phyloP scores from a whole-genome alignment of 1,140 invertebrate genomes.

The Drosophila lacteicornis region DNA sequence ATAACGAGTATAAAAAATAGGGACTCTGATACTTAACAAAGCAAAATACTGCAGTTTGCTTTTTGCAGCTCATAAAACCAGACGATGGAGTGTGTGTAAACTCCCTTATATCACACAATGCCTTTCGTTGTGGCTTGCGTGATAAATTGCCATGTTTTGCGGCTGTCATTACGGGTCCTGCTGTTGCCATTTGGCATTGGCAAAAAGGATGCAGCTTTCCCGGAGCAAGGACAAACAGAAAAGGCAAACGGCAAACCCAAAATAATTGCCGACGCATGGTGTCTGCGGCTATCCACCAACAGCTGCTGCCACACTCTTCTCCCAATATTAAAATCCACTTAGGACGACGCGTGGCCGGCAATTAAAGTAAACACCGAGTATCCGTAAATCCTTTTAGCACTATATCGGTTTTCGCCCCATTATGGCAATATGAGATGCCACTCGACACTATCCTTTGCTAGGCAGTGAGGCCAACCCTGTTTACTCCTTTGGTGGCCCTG shows the following conservation, averaged over 20 bases:
- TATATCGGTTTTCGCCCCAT: slow-evolving; percentile 19
- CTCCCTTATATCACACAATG: slow-evolving; percentile 5
- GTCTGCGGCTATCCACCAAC: slow-evolving; percentile 37
- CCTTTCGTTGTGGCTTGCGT: slow-evolving; percentile 44
- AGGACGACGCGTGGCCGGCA: slow-evolving; percentile 65
- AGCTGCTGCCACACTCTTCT: slow-evolving; percentile 50
- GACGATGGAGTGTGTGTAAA: neutral
- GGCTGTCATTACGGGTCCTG: slow-evolving; percentile 25
- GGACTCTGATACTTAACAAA: neutral
- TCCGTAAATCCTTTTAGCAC: slow-evolving; percentile 74
- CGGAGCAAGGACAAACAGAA: slow-evolving; percentile 33
- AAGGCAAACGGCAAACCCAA: slow-evolving; percentile 22
- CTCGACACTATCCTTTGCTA: slow-evolving; percentile 56
- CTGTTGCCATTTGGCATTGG: slow-evolving; percentile 45
- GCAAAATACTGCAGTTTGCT: neutral
- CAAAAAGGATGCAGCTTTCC: slow-evolving; percentile 50
- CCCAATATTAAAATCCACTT: slow-evolving; percentile 73
- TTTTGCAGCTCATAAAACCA: neutral
- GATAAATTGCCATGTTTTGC: slow-evolving; percentile 55
- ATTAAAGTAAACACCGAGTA: slow-evolving; percentile 73
- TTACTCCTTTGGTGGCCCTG: neutral
- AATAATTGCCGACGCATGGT: slow-evolving; percentile 59
- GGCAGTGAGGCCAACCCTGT: slow-evolving; percentile 5
- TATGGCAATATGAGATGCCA: slow-evolving; percentile 49
- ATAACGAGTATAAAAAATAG: too few relatives aligned